Base-by-base conservation (phyloP, 2,888 invertebrate genomes). In the Macrosoma leucophasiata region DNA sequence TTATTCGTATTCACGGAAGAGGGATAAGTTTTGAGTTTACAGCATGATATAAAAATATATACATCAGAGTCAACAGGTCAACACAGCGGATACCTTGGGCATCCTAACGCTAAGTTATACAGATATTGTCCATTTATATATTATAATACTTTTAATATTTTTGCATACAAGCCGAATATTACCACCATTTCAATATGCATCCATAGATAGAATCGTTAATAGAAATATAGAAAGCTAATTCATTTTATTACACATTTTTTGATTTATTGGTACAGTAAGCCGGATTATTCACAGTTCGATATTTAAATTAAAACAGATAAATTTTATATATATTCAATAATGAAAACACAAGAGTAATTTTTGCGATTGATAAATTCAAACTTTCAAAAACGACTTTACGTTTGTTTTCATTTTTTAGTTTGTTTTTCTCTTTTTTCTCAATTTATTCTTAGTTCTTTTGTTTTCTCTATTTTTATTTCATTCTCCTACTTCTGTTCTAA, bases 11-110 rank as follows among this genome's bases (percentile, higher is more conserved):
- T 48, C 53, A 61, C 57, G 56, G 66, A 59, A 67, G 78, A 81
- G 82, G 84, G 79, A 82, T 81, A 78, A 81, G 82, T 81, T 70
- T 72, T 67, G 47, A 81, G 74, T 75, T 78, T 78, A 73, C 79
- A 84, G 79, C 74, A 51, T 52, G 52, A 53, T 53, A 62, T 57
- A 62, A 52, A 58, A 59, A 56, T 57, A 57, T 62, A 63, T 60
- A 61, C 63, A 70, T 55, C 62, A 66, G 65, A 69, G 66, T 71
- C 76, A 65, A 68, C 75, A 76, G 76, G 72, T 77, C 77, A 69
- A 67, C 78, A 77, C 76, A 57, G 58, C 77, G 69, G 75, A 79
- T 73, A 72, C 72, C 66, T 76, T 78, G 82, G 82, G 82, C 82
- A 82, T 82, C 81, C 82, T 73, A 58, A 77, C 78, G 82, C 74